These are phyloP conservation scores for Lithobates sylvaticus DNA, from an alignment of 2,797 vertebrate genomes.

Conservation along the genomic window DNA sequence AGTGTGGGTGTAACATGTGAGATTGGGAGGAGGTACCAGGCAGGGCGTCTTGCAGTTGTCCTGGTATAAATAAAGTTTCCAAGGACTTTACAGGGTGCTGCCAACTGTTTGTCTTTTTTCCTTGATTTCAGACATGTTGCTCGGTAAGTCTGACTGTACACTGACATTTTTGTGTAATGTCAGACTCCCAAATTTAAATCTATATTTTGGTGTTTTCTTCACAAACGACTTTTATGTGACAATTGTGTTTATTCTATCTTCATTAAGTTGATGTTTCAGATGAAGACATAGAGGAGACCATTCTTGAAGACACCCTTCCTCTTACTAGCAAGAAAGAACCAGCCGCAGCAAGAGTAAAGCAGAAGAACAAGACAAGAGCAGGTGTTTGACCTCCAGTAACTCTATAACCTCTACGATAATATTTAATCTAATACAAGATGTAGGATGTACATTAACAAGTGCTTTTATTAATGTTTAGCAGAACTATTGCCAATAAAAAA, in stretches of 20 bases:
- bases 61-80: too few relatives aligned
- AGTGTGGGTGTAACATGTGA: too few relatives aligned
- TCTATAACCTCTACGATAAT: background rate
- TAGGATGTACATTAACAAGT: constrained; percentile 31
- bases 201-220: too few relatives aligned
- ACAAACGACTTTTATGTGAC: background rate
- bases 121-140: too few relatives aligned
- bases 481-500: background rate
- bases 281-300: constrained; percentile 67
- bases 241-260: background rate
- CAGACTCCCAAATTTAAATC: too few relatives aligned
- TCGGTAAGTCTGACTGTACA: too few relatives aligned
- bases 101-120: too few relatives aligned
- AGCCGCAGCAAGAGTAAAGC: constrained; percentile 3
- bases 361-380: constrained; percentile 36
- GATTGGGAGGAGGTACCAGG: too few relatives aligned
- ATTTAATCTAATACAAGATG: background rate
- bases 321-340: constrained; percentile 49
- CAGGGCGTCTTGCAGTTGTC: too few relatives aligned
- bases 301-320: constrained; percentile 62
- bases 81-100: too few relatives aligned
- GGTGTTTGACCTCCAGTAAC: constrained; percentile 11
- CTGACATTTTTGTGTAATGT: too few relatives aligned
- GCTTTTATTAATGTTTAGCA: background rate
- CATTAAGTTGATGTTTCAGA: constrained; percentile 50